A percentile compares a stretch with the other conserved stretches of the same genome.
These are phyloP conservation scores for Hoplodrina ambigua DNA, from an alignment of 2,888 invertebrate genomes.

Conservation along the genomic window DNA sequence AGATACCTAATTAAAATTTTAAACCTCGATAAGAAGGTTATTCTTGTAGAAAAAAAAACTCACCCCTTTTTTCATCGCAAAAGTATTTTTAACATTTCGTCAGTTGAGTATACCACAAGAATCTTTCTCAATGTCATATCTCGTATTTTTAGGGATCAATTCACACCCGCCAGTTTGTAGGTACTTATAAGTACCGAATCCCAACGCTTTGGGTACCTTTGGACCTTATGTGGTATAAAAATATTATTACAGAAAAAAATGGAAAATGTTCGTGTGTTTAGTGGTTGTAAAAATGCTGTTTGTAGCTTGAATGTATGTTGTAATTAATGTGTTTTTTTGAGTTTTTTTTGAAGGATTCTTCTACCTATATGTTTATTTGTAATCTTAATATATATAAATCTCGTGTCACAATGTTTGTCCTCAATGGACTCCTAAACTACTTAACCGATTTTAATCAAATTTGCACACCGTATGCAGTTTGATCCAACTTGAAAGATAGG, in stretches of 20 bases:
- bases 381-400: too few relatives aligned
- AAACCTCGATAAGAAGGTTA: too few relatives aligned
- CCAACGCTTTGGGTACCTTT: conserved; percentile 53
- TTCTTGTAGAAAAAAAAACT: background rate
- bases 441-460: too few relatives aligned
- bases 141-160: conserved; percentile 69
- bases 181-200: conserved; percentile 57
- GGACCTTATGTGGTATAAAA: conserved; percentile 50
- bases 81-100: conserved; percentile 8
- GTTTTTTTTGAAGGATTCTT: conserved; percentile 9
- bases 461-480: too few relatives aligned
- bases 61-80: background rate
- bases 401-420: too few relatives aligned
- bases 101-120: conserved; percentile 37
- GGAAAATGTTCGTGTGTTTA: conserved; percentile 35
- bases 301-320: conserved; percentile 44
- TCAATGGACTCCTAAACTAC: too few relatives aligned
- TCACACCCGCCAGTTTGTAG: conserved; percentile 63
- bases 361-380: too few relatives aligned
- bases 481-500: too few relatives aligned
- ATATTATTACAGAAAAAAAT: conserved; percentile 52
- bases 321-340: conserved; percentile 36
- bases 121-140: conserved; percentile 47
- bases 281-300: conserved; percentile 35
- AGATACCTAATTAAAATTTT: too few relatives aligned